Evolutionary conservation across 2,113 vertebrate species (phyloP), one percentile per base, ranked within the genome.

Genomic region (Hemiscyllium ocellatum): DNA sequence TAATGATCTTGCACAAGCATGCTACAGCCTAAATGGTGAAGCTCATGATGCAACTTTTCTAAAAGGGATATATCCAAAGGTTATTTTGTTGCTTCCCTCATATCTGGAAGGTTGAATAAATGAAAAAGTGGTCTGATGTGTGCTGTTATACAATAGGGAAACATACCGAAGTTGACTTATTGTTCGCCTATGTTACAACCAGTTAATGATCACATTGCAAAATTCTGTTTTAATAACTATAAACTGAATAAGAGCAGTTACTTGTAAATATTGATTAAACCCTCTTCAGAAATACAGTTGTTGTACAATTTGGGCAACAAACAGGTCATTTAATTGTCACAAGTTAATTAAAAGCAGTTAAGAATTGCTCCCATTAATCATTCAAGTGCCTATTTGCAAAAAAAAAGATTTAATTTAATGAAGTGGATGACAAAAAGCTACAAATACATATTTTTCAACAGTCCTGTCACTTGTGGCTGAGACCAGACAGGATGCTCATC

Each of bases 381-480:
- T 26, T 72, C 69, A 95, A 95, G 72, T 50, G 15, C 42, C 52
- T 76, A 72, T 33, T 72, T 47, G 94, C 10, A 52, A 52, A 29
- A 68, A 76, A 47, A 13, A 12, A 10, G 13, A 72, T 42, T 72
- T 95, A 70, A 95, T 95, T 72, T 95, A 72, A 72, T 95, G 94
- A 76, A 95, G 69, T 76, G 47, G 94, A 24, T 76, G 93, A 72
- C 47, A 52, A 76, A 72, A 72, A 72, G 69, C 69, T 94, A 5
- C 24, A 17, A 95, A 17, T 50, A 72, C 5, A 50, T 95, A 50
- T 47, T 29, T 95, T 72, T 72, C 72, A 13, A 33, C 94, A 72
- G 42, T 29, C 37, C 50, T 95, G 37, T 52, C 94, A 72, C 13
- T 94, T 69, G 4, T 95, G 96, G 96, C 97, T 95, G 96, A 93